phyloP scores from a whole-genome alignment of 2,797 vertebrate species.

The Danionella dracula region DNA sequence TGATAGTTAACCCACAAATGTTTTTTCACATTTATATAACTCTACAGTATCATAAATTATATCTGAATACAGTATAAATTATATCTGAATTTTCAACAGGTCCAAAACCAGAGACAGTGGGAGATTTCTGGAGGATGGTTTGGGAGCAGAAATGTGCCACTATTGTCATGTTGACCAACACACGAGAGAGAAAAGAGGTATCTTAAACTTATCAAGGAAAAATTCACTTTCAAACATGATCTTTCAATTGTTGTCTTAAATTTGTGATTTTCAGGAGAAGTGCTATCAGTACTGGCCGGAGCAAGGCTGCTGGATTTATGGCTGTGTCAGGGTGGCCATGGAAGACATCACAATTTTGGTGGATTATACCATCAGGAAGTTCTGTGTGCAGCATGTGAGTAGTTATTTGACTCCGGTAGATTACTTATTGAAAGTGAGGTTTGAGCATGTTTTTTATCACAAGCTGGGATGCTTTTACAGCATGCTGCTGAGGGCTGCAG shows the following conservation, averaged over 20 bases:
- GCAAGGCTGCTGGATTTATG: constrained; percentile 94
- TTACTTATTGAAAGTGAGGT: background rate
- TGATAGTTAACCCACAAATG: too few relatives aligned
- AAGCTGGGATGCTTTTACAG: constrained; percentile 47
- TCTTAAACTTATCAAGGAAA: too few relatives aligned
- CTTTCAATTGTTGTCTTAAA: background rate
- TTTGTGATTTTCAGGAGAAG: constrained; percentile 75
- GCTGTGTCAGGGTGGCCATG: constrained; percentile 79
- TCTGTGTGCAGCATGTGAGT: constrained; percentile 89
- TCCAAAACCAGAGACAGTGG: constrained; percentile 87
- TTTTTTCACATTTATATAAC: too few relatives aligned
- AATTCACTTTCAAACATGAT: too few relatives aligned
- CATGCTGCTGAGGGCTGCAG: constrained; percentile 82
- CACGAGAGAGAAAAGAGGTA: constrained; percentile 93
- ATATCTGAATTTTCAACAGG: constrained; percentile 61
- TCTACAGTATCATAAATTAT: too few relatives aligned
- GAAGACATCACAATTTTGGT: constrained; percentile 90
- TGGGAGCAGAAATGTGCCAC: constrained; percentile 92
- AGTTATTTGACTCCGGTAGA: background rate
- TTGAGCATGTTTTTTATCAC: background rate
- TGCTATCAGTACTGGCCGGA: constrained; percentile 97
- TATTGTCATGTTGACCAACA: constrained; percentile 96
- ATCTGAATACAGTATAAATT: too few relatives aligned
- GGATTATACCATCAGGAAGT: constrained; percentile 93
- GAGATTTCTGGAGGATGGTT: constrained; percentile 95